Percentiles rank a stretch among this genome's conserved stretches.
phyloP scores from a whole-genome alignment of 2,888 invertebrate species.

The Siphlonurus alternatus region DNA sequence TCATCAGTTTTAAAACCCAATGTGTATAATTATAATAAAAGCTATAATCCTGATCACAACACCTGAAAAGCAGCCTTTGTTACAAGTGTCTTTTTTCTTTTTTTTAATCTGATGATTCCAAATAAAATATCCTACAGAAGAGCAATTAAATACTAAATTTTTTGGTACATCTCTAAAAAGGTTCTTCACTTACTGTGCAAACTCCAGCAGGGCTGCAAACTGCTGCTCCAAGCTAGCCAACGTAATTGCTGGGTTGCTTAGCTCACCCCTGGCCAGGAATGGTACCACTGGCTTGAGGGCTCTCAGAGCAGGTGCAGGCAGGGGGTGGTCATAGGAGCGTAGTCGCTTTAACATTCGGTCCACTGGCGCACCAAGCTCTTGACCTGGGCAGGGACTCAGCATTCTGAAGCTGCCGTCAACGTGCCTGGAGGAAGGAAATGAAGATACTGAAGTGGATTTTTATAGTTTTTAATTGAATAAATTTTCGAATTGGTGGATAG shows the following conservation, averaged over 20 bases:
- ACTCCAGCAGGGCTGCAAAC: constrained; percentile 29
- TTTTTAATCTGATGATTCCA: no score
- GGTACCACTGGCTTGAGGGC: constrained; percentile 29
- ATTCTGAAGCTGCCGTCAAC: constrained; percentile 3
- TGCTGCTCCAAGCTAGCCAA: constrained; percentile 29
- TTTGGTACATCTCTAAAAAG: no score
- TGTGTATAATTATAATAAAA: no score
- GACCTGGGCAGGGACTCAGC: constrained; percentile 21
- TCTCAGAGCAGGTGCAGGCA: constrained; percentile 36
- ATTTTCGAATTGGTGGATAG: not conserved
- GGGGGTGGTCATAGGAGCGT: constrained; percentile 44
- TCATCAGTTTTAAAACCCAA: constrained; percentile 27
- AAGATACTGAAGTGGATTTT: constrained; percentile 20
- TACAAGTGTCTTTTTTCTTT: no score
- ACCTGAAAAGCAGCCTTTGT: no score
- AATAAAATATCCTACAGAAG: no score
- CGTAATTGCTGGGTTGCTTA: constrained; percentile 27
- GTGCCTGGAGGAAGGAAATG: constrained; percentile 2
- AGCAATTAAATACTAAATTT: no score
- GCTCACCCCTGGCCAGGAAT: constrained; percentile 24
- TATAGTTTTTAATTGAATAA: no score
- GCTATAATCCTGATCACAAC: no score
- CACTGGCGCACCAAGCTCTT: constrained; percentile 29
- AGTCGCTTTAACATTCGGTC: constrained; percentile 38
- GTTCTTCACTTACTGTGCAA: constrained; percentile 31